Evolutionary conservation across 2,888 invertebrate genomes (phyloP).

Genomic region (Ennomos quercinarius): DNA sequence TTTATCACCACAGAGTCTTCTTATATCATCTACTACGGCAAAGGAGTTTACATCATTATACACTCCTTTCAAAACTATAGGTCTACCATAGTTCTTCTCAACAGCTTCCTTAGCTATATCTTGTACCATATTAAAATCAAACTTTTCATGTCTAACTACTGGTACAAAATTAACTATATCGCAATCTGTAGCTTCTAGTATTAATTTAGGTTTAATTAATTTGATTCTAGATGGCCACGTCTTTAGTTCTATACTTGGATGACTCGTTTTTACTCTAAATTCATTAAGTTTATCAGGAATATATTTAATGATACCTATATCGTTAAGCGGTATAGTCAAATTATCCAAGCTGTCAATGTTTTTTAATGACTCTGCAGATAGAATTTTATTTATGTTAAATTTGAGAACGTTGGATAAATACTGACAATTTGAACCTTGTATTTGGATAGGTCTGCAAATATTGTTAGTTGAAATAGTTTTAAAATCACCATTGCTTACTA

Average conservation of each 20-base stretch:
- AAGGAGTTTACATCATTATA: neutral
- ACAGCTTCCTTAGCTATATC: constrained; percentile 4
- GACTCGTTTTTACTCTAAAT: neutral
- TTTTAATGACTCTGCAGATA: neutral
- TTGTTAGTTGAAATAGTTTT: no score
- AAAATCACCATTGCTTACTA: no score
- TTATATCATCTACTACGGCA: neutral
- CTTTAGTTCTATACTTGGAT: constrained; percentile 1
- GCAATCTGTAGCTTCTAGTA: neutral
- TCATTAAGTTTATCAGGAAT: neutral
- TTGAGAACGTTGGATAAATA: neutral
- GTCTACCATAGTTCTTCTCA: constrained; percentile 2
- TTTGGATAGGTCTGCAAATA: neutral
- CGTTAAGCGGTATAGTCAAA: neutral
- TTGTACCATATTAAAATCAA: constrained; percentile 3
- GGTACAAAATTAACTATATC: constrained; percentile 4
- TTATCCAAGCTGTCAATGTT: neutral
- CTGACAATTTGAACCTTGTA: neutral
- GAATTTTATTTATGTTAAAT: neutral
- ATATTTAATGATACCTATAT: neutral
- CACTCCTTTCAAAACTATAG: constrained; percentile 5
- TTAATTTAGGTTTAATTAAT: constrained; percentile 1
- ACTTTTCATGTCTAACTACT: neutral
- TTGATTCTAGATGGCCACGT: constrained; percentile 1
- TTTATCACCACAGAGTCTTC: neutral